Base-by-base conservation (phyloP, 2,888 invertebrate species). In the Hemistola chrysoprasaria region DNA sequence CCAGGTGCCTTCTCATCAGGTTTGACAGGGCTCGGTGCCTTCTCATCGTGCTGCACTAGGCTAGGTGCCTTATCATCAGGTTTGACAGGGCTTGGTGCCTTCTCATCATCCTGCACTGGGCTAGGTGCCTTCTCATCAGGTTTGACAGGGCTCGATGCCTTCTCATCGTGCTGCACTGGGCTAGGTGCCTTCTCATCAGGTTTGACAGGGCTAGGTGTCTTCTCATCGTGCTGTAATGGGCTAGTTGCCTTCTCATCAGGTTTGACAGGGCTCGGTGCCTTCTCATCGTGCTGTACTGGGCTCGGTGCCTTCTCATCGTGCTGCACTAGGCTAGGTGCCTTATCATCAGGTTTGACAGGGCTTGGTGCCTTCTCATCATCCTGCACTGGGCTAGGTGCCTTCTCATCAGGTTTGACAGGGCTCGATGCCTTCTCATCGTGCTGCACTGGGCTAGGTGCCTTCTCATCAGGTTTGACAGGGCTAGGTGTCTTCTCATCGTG, bases 111-210 rank as follows among this genome's bases (percentile, higher is more conserved):
- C 4, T 34, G 37, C 0, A 27, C 6, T 1, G 32, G n/a, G 8
- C 28, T 40, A 1, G 29, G 27, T 0, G n/a, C 10, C 7, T 26
- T 35, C 0, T 42, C 41, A 0, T 37, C 44, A 2, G 7, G 25
- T 6, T 50, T 41, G 1, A 33, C 22, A 0, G 31, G 44, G 39
- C 49, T 55, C 22, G 8, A 29, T 11, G 9, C 23, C 2, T 37
- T 44, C 0, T 59, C 42, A 3, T 52, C 50, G 0, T 50, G 43
- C 1, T 16, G 25, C 6, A 24, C 37, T 7, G 32, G 38, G 11
- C 46, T 41, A 22, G 29, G 7, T 8, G 22, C 42, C 20, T 46
- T 47, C 0, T 43, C 45, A 6, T 22, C 24, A 6, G 16, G 2
- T 16, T 30, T 28, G 8, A 25, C 20, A 22, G 45, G 42, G 22